Evolutionary conservation across 2,797 vertebrate species (phyloP).

Genomic region (Diglossa cyanea): DNA sequence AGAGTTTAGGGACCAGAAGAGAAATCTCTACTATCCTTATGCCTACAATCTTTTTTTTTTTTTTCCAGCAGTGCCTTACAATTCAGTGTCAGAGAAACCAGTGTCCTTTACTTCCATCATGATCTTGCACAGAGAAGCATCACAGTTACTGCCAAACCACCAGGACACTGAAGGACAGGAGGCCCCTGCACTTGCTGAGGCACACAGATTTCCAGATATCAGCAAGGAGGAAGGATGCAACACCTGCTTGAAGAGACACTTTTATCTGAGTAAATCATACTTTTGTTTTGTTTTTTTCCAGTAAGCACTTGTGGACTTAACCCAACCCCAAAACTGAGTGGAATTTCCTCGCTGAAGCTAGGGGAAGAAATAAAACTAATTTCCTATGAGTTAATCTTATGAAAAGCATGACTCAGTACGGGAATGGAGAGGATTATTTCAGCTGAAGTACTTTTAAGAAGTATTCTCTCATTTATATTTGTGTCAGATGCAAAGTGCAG

Average conservation of each 20-base stretch:
- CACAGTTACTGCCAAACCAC: not conserved
- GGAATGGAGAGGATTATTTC: not conserved
- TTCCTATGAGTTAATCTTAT: not conserved
- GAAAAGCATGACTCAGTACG: not conserved
- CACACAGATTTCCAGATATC: not conserved
- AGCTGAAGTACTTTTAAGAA: not conserved
- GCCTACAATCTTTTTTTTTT: not conserved
- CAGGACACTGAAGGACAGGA: not conserved
- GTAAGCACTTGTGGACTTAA: not conserved
- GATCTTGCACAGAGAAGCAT: not conserved
- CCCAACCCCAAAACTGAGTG: not conserved
- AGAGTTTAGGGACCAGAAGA: not conserved
- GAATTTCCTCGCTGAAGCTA: not conserved
- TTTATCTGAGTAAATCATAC: rapidly evolving
- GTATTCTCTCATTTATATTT: not conserved
- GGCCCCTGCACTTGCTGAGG: not conserved
- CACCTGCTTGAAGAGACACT: not conserved
- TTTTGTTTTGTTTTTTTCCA: not conserved
- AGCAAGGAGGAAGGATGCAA: not conserved
- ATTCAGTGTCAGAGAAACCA: not conserved
- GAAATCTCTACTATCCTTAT: not conserved
- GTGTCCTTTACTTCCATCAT: not conserved
- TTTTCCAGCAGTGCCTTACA: not conserved
- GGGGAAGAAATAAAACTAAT: not conserved
- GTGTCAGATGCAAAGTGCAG: not conserved